Conservation (phyloP, 2,797 vertebrate species). For the Spinibarbus caldwelli region DNA sequence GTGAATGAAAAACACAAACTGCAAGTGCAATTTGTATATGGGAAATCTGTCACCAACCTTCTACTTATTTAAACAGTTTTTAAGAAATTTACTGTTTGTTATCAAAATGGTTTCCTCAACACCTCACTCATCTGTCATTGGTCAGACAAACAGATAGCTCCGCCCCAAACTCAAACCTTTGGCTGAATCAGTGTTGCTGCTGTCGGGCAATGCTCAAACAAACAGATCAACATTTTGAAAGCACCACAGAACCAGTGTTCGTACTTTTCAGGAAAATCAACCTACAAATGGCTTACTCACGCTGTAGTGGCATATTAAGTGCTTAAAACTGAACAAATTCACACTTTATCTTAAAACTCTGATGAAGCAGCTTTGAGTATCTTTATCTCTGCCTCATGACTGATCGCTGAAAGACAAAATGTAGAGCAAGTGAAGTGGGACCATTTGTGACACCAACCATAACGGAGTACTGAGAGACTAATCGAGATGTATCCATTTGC, state of each 20-base stretch:
- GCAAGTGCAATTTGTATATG: neutral
- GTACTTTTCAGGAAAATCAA: neutral
- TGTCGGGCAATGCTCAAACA: neutral
- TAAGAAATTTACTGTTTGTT: neutral
- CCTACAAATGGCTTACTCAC: neutral
- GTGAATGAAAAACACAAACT: neutral
- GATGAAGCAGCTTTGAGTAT: constrained; percentile 4
- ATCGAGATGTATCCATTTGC: neutral
- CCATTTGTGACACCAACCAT: neutral
- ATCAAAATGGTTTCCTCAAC: neutral
- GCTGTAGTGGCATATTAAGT: neutral
- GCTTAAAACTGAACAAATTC: neutral
- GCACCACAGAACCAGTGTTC: neutral
- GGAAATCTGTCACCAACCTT: neutral
- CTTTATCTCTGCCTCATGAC: neutral
- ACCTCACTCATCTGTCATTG: neutral
- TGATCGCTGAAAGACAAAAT: constrained; percentile 47
- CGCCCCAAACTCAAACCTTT: neutral
- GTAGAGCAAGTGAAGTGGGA: constrained; percentile 54
- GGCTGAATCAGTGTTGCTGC: neutral
- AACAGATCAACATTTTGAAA: neutral
- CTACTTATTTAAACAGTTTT: neutral
- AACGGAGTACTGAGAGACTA: neutral
- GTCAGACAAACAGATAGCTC: neutral
- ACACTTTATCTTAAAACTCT: neutral